phyloP scores from a whole-genome alignment of 92 coral and sea anemone species.

The Palythoa grandis region DNA sequence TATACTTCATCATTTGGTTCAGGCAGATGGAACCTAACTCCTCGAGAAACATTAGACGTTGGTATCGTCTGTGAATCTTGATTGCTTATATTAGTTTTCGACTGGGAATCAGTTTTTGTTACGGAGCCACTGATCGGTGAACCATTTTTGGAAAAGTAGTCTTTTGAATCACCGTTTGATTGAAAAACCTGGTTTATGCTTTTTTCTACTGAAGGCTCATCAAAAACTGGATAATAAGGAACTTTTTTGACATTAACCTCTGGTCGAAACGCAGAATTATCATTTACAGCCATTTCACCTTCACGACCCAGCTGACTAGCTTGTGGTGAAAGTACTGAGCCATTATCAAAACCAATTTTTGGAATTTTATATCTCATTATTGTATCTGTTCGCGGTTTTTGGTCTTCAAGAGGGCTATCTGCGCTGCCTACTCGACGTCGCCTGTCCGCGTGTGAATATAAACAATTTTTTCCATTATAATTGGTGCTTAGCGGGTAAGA shows the following conservation, averaged over 20 bases:
- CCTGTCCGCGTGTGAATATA: background rate
- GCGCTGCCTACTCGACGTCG: constrained; percentile 31
- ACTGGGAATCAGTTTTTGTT: background rate
- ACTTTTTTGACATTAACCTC: background rate
- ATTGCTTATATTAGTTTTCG: too few species aligned
- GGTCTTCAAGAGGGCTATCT: constrained; percentile 14
- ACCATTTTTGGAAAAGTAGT: background rate
- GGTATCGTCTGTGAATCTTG: constrained; percentile 1
- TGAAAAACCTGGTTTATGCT: background rate
- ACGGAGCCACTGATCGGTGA: background rate
- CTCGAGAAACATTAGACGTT: background rate
- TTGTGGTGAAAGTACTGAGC: background rate
- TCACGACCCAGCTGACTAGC: constrained; percentile 18
- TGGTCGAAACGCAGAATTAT: background rate
- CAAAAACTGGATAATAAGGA: constrained; percentile 23
- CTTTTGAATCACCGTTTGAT: constrained; percentile 6
- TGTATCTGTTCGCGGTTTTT: constrained; percentile 18
- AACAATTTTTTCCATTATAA: background rate
- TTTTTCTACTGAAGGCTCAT: background rate
- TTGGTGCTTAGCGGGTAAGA: background rate
- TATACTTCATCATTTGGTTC: constrained; percentile 11
- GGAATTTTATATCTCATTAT: constrained; percentile 27
- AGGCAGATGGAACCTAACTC: constrained; percentile 32
- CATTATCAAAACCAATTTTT: constrained; percentile 26
- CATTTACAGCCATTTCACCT: background rate